Evolutionary conservation across 2,888 invertebrate species (phyloP).

Genomic region (Andrena bucephala): DNA sequence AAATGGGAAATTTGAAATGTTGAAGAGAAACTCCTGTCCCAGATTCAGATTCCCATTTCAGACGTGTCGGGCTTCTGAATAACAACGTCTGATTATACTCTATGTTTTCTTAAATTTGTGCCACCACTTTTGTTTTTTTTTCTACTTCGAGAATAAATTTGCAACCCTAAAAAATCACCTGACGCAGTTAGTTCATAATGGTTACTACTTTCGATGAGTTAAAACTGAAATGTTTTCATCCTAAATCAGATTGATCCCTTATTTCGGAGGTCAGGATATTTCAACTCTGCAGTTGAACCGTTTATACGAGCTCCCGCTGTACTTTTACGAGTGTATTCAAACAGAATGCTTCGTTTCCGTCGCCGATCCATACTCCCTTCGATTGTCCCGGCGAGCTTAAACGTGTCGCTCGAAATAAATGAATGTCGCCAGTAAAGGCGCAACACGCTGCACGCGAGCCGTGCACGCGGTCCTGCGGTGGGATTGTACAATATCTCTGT

Average conservation of each 20-base stretch:
- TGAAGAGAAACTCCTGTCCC: constrained; percentile 16
- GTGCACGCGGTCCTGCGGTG: constrained; percentile 47
- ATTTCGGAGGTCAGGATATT: too few relatives aligned
- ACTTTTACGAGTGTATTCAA: neutral
- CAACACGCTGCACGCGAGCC: constrained; percentile 28
- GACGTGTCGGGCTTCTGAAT: constrained; percentile 6
- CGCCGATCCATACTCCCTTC: constrained; percentile 47
- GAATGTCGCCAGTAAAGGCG: constrained; percentile 57
- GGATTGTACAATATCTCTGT: constrained; percentile 60
- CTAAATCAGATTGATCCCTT: too few relatives aligned
- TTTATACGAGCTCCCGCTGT: neutral
- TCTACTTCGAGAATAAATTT: too few relatives aligned
- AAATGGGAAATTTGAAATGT: constrained; percentile 46
- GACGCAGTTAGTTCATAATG: too few relatives aligned
- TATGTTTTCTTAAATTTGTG: too few relatives aligned
- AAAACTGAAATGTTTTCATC: too few relatives aligned
- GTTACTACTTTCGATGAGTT: too few relatives aligned
- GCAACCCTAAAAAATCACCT: too few relatives aligned
- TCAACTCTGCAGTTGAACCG: neutral
- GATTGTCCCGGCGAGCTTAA: constrained; percentile 75
- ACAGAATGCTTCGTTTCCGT: neutral
- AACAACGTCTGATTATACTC: neutral
- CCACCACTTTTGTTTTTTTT: too few relatives aligned
- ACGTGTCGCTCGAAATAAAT: constrained; percentile 65
- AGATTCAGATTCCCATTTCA: constrained; percentile 39